A percentile compares a stretch with the other conserved stretches of the same genome.
phyloP scores from a whole-genome alignment of 2,888 invertebrate genomes.

The Amphipyra tragopoginis region DNA sequence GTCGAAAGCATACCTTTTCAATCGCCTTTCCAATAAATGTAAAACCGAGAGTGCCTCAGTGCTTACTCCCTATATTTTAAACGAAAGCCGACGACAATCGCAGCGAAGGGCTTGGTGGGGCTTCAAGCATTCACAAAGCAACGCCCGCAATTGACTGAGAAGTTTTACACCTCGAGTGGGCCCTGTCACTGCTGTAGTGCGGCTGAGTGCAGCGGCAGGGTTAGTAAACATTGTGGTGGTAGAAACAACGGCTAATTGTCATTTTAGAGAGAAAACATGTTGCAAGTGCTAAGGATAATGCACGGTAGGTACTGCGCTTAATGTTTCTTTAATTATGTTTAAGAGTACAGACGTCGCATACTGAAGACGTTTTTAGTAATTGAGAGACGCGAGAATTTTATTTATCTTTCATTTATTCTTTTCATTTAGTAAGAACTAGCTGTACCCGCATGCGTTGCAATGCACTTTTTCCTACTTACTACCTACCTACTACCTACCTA shows the following conservation, averaged over 20 bases:
- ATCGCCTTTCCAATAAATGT: conserved; percentile 6
- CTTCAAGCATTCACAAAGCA: conserved; percentile 57
- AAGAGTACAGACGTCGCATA: conserved; percentile 21
- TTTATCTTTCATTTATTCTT: too few relatives aligned
- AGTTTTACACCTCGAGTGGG: conserved; percentile 60
- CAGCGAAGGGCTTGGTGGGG: conserved; percentile 44
- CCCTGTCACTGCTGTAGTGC: conserved; percentile 51
- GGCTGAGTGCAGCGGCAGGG: conserved; percentile 70
- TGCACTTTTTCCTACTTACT: too few relatives aligned
- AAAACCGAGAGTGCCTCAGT: conserved; percentile 7
- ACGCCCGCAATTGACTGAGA: conserved; percentile 59
- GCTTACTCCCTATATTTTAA: conserved; percentile 34
- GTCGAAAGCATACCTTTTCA: conserved; percentile 7
- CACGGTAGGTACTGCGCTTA: conserved; percentile 19
- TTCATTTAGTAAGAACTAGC: too few relatives aligned
- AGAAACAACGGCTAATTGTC: conserved; percentile 58
- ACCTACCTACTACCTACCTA: too few relatives aligned
- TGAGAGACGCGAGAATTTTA: not conserved
- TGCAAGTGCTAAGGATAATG: conserved; percentile 48
- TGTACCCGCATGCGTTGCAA: too few relatives aligned
- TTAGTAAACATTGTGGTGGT: conserved; percentile 72
- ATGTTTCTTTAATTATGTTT: conserved; percentile 43
- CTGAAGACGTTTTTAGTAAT: conserved; percentile 14
- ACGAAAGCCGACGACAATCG: conserved; percentile 25
- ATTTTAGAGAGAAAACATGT: conserved; percentile 40